A percentile compares a stretch with the other conserved stretches of the same genome.
phyloP scores from a whole-genome alignment of 2,888 invertebrate genomes.

The Pecten maximus region DNA sequence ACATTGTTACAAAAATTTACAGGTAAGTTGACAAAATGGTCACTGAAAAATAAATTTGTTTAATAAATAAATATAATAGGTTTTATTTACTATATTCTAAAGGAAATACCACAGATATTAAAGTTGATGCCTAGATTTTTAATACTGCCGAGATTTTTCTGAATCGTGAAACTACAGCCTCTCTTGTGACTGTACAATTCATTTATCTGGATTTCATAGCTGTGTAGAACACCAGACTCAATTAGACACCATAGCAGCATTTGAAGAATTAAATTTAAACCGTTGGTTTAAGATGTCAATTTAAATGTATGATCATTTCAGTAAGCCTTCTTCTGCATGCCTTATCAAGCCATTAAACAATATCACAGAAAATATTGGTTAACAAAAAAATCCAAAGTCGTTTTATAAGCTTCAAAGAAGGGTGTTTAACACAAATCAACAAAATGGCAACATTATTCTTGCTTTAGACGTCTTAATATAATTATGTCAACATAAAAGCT shows the following conservation, averaged over 20 bases:
- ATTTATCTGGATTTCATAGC: not conserved
- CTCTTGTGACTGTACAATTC: no score
- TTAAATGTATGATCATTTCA: not conserved
- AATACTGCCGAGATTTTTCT: no score
- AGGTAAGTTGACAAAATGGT: not conserved
- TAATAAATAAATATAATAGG: not conserved
- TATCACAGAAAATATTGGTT: not conserved
- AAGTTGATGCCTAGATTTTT: no score
- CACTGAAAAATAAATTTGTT: not conserved
- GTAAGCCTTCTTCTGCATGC: not conserved
- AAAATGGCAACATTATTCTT: not conserved
- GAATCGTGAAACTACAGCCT: no score
- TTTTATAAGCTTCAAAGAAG: not conserved
- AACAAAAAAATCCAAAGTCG: not conserved
- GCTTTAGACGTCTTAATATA: not conserved
- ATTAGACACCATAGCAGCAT: not conserved
- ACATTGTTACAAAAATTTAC: not conserved
- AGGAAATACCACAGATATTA: no score
- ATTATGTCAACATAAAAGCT: not conserved
- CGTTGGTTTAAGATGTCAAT: not conserved
- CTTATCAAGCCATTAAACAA: not conserved
- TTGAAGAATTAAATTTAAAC: not conserved
- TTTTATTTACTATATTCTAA: no score
- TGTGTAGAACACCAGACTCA: not conserved
- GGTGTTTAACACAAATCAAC: not conserved